Percentiles rank a stretch among this genome's conserved stretches.
Conservation (phyloP, 2,888 invertebrate species). For the Caenorhabditis panamensis region DNA sequence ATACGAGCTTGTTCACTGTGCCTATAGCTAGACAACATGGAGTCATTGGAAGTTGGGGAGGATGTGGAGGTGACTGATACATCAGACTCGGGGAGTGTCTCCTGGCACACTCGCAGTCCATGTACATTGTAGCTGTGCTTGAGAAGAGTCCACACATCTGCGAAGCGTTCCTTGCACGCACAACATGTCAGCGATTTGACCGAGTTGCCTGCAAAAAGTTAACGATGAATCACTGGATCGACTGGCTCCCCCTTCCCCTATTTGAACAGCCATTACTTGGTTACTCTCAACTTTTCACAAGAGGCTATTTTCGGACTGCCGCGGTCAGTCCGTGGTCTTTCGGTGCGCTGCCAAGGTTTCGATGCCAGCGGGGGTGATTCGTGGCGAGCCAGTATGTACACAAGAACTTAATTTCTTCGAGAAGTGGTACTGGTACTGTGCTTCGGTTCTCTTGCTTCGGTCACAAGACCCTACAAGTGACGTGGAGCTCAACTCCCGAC, state of each 20-base stretch:
- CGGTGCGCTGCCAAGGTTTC: constrained; percentile 18
- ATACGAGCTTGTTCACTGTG: constrained; percentile 26
- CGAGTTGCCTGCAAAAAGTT: constrained; percentile 40
- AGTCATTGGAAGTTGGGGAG: constrained; percentile 67
- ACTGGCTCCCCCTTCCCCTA: background rate
- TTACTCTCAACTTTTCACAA: constrained; percentile 29
- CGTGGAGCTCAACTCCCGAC: too few species aligned
- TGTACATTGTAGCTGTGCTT: constrained; percentile 78
- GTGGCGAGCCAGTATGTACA: constrained; percentile 13
- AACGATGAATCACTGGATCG: background rate
- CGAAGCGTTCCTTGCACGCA: constrained; percentile 76
- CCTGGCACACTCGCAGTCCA: constrained; percentile 75
- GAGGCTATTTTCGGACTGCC: constrained; percentile 48
- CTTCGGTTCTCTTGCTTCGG: constrained; percentile 15
- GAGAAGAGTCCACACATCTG: constrained; percentile 78
- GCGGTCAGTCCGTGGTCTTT: constrained; percentile 57
- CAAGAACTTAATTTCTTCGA: constrained; percentile 38
- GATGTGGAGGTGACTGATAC: constrained; percentile 68
- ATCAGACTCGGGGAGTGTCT: constrained; percentile 64
- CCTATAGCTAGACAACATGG: constrained; percentile 54
- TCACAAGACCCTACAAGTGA: constrained; percentile 39
- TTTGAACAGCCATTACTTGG: constrained; percentile 42
- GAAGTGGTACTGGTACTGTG: constrained; percentile 16
- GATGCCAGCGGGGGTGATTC: constrained; percentile 10
- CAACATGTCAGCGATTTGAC: constrained; percentile 74